phyloP scores from a whole-genome alignment of 2,113 vertebrate species.

The Leptosomus discolor region DNA sequence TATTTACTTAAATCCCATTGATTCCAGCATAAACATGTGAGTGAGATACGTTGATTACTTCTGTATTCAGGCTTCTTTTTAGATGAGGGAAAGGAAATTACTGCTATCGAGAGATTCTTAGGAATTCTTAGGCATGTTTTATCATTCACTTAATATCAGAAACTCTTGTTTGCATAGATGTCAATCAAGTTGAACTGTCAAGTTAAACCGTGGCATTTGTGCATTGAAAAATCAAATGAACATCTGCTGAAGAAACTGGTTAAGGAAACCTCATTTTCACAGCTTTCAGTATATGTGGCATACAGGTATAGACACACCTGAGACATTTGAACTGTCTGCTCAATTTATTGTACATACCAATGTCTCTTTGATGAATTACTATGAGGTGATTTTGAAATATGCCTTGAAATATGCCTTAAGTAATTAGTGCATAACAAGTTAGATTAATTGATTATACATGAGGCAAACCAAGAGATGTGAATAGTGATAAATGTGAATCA shows the following conservation, averaged over 20 bases:
- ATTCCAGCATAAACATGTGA: background rate
- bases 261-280: background rate
- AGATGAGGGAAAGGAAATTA: background rate
- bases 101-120: background rate
- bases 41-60: background rate
- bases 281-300: background rate
- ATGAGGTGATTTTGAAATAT: slow-evolving; percentile 22
- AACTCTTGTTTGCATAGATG: background rate
- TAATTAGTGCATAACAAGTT: slow-evolving; percentile 37
- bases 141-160: background rate
- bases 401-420: slow-evolving; percentile 13
- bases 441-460: slow-evolving; percentile 47
- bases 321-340: background rate
- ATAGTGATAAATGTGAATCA: slow-evolving; percentile 15
- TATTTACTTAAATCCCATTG: background rate
- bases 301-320: slow-evolving; percentile 15
- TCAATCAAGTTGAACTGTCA: background rate
- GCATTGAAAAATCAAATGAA: background rate
- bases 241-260: background rate
- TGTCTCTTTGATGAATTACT: slow-evolving; percentile 34
- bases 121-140: background rate
- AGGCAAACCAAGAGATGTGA: slow-evolving; percentile 34
- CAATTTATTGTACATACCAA: slow-evolving; percentile 13
- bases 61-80: background rate
- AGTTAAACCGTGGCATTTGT: background rate